Percentiles rank a stretch among this genome's conserved stretches.
Conservation (phyloP, 1,140 invertebrate species). For the Drosophila nasuta region DNA sequence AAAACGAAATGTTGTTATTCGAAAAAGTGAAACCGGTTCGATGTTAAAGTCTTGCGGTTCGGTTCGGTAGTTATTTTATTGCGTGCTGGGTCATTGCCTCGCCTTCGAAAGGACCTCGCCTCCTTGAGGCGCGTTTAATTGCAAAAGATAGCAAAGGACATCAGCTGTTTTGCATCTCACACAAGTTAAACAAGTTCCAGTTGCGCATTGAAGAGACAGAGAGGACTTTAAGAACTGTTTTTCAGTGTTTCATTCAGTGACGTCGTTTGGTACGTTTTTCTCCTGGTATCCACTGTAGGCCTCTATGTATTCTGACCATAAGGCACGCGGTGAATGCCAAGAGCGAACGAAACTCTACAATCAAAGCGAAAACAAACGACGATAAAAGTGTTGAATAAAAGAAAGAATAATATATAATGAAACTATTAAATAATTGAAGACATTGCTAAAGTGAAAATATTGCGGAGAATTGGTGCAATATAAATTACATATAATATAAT, state of each 20-base stretch:
- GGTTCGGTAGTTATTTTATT: slow-evolving; percentile 2
- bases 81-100: slow-evolving; percentile 33
- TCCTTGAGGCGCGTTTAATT: slow-evolving; percentile 10
- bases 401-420: neutral
- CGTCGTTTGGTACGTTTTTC: slow-evolving; percentile 86
- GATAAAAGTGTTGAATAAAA: slow-evolving; percentile 1
- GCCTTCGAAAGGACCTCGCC: neutral
- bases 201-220: slow-evolving; percentile 6
- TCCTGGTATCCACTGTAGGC: slow-evolving; percentile 95
- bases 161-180: slow-evolving; percentile 47
- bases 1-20: neutral
- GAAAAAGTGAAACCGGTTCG: slow-evolving; percentile 39
- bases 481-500: too few species aligned
- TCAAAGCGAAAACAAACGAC: slow-evolving; percentile 22
- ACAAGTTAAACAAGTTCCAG: slow-evolving; percentile 19
- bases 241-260: slow-evolving; percentile 2
- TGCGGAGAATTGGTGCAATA: too few species aligned
- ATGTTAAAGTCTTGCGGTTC: slow-evolving; percentile 3
- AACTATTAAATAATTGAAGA: neutral
- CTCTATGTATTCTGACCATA: slow-evolving; percentile 94
- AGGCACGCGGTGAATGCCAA: slow-evolving; percentile 99
- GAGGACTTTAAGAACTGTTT: neutral
- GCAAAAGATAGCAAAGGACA: slow-evolving; percentile 17
- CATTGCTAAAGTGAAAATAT: neutral
- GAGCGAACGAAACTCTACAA: slow-evolving; percentile 90